Conservation (phyloP, 2,113 vertebrate species). For the Marmota flaviventris region DNA sequence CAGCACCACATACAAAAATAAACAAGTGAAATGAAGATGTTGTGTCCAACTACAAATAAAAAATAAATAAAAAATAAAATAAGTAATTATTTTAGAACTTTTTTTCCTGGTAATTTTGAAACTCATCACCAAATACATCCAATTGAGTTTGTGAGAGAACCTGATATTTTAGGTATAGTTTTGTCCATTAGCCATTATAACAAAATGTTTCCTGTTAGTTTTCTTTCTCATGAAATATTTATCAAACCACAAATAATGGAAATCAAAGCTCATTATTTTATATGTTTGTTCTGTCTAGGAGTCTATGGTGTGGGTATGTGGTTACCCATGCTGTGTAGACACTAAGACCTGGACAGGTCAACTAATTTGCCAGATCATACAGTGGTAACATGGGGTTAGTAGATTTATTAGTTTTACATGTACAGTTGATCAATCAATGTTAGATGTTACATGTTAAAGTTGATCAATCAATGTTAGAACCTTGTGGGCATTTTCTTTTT, state of each 20-base stretch:
- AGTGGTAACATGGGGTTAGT: not conserved
- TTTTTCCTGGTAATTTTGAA: not conserved
- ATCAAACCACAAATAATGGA: not conserved
- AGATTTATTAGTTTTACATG: not conserved
- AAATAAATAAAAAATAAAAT: too few species aligned
- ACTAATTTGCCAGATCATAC: not conserved
- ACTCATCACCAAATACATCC: not conserved
- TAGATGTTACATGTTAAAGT: not conserved
- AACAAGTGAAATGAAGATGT: too few species aligned
- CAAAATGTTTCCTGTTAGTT: not conserved
- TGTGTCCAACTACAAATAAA: too few species aligned
- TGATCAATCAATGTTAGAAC: not conserved
- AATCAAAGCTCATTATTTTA: not conserved
- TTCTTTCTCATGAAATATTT: not conserved
- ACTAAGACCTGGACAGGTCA: not conserved
- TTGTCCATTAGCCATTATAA: not conserved
- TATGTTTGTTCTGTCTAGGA: not conserved
- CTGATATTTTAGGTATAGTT: not conserved
- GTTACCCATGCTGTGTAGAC: not conserved
- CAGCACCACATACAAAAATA: too few species aligned
- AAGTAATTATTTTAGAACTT: too few species aligned
- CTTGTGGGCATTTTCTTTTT: not conserved
- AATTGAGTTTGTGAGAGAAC: not conserved
- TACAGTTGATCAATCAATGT: not conserved
- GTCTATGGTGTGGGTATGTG: not conserved